A percentile compares a stretch with the other conserved stretches of the same genome.
Conservation (phyloP, 2,113 vertebrate genomes). For the Lampris megalopsis region DNA sequence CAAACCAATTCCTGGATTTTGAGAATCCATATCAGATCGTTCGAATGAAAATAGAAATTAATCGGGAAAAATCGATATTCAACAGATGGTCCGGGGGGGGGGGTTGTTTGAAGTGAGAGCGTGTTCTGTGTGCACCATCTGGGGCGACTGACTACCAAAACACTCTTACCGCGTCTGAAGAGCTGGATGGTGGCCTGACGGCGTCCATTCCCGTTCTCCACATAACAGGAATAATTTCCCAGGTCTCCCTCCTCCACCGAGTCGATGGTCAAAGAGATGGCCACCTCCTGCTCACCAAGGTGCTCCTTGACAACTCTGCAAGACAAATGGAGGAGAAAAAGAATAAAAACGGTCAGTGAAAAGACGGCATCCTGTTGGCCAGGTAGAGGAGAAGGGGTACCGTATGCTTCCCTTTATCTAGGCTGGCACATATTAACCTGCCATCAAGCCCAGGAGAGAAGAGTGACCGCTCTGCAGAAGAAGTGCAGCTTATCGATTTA, state of each 20-base stretch:
- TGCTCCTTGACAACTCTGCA: constrained; percentile 93
- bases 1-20: no score
- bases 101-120: neutral
- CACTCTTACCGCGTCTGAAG: constrained; percentile 89
- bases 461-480: no score
- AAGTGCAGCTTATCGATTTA: no score
- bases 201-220: constrained; percentile 95
- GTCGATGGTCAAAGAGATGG: constrained; percentile 94
- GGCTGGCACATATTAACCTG: no score
- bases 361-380: neutral
- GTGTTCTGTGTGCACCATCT: neutral
- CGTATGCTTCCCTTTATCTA: no score
- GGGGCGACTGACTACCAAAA: neutral
- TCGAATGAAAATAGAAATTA: no score
- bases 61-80: no score
- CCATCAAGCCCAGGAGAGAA: no score
- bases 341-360: constrained; percentile 18
- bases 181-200: constrained; percentile 93
- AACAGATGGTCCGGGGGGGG: neutral
- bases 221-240: constrained; percentile 98
- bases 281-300: constrained; percentile 97
- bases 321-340: constrained; percentile 47
- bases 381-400: no score
- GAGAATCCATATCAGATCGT: no score
- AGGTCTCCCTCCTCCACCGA: constrained; percentile 94